Evolutionary conservation across 2,888 invertebrate species (phyloP).

Genomic region (Xanthia togata): DNA sequence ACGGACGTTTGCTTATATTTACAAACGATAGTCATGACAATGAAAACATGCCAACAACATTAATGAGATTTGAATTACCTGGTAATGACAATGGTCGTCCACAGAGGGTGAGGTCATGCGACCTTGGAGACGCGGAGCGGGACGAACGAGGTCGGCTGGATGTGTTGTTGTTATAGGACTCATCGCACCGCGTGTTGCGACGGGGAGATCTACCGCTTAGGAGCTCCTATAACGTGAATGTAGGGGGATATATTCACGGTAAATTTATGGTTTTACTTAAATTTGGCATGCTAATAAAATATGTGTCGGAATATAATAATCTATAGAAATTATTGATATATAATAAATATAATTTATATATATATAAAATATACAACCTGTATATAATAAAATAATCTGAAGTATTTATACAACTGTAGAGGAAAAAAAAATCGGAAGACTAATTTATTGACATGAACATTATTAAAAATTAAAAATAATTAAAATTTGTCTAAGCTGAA

Average conservation of each 20-base stretch:
- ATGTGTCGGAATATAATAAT: not conserved
- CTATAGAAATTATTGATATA: not conserved
- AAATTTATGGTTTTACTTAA: no score
- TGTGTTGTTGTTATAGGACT: slow-evolving; percentile 72
- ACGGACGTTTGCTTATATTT: no score
- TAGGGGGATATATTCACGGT: not conserved
- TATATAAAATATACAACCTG: not conserved
- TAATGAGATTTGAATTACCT: slow-evolving; percentile 68
- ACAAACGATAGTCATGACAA: no score
- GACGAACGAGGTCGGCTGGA: slow-evolving; percentile 81
- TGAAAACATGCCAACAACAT: no score
- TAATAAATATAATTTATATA: no score
- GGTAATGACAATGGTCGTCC: slow-evolving; percentile 84
- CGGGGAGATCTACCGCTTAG: slow-evolving; percentile 77
- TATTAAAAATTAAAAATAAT: not conserved
- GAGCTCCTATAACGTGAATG: slow-evolving; percentile 70
- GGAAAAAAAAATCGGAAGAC: not conserved
- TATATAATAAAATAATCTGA: not conserved
- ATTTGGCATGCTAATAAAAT: slow-evolving; percentile 17
- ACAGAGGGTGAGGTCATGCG: slow-evolving; percentile 81
- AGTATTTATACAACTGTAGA: not conserved
- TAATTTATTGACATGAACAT: not conserved
- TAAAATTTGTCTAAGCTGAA: not conserved
- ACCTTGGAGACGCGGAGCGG: slow-evolving; percentile 84
- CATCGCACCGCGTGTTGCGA: slow-evolving; percentile 75